Evolutionary conservation across 2,797 vertebrate genomes (phyloP).

Genomic region (Catostomus latipinnis): DNA sequence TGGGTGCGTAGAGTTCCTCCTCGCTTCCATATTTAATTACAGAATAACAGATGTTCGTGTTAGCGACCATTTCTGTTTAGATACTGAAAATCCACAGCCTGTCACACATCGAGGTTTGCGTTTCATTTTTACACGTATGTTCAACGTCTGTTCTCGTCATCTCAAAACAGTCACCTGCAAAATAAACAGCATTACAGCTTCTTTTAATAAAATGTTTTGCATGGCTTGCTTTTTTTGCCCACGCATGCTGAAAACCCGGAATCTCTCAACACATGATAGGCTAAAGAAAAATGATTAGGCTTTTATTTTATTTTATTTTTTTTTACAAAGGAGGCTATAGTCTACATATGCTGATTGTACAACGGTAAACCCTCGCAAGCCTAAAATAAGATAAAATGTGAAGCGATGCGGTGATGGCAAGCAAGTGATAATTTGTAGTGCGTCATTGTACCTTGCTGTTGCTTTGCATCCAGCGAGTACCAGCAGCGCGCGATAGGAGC

Average conservation of each 20-base stretch:
- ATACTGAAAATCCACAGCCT: conserved; percentile 4
- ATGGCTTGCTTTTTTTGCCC: background rate
- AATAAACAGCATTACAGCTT: background rate
- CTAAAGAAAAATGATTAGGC: background rate
- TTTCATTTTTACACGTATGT: background rate
- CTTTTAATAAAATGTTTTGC: background rate
- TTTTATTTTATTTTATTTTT: background rate
- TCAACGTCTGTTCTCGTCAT: background rate
- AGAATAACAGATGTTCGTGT: background rate
- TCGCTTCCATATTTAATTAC: conserved; percentile 15
- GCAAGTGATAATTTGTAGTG: conserved; percentile 66
- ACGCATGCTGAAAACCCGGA: background rate
- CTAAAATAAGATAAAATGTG: conserved; percentile 50
- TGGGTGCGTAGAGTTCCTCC: background rate
- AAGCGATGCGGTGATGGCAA: background rate
- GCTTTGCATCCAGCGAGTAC: conserved; percentile 53
- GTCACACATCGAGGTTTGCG: conserved; percentile 2
- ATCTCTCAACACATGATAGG: background rate
- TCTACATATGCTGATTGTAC: background rate
- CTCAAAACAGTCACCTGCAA: conserved; percentile 13
- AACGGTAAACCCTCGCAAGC: conserved; percentile 12
- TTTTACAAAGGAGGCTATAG: background rate
- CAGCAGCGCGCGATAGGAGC: conserved; percentile 46
- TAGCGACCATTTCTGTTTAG: background rate
- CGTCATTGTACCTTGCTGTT: conserved; percentile 73